Percentiles rank a stretch among this genome's conserved stretches.
Evolutionary conservation across 2,888 invertebrate species (phyloP).

Genomic region (Oxytorus armatus): DNA sequence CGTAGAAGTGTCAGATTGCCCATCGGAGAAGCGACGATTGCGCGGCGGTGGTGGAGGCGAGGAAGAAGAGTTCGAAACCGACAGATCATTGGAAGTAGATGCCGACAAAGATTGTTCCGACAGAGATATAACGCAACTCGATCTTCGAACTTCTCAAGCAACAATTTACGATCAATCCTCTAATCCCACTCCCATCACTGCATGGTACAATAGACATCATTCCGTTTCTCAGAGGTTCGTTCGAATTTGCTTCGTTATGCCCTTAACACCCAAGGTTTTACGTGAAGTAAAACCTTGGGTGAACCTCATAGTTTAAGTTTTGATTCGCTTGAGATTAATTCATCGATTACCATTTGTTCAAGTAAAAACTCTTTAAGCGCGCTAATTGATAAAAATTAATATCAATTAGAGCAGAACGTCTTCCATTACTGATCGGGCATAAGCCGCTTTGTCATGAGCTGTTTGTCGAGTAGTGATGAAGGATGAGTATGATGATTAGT

Average conservation of each 20-base stretch:
- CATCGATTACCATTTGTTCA: no score
- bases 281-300: no score
- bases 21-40: conserved; percentile 68
- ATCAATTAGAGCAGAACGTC: no score
- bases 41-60: conserved; percentile 71
- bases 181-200: conserved; percentile 66
- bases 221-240: conserved; percentile 61
- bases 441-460: no score
- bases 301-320: not conserved
- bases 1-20: conserved; percentile 61
- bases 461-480: no score
- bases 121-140: conserved; percentile 62
- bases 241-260: not conserved
- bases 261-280: not conserved
- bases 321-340: no score
- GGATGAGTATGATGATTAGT: no score
- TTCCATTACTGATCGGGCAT: no score
- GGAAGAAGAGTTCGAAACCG: conserved; percentile 29
- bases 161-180: conserved; percentile 62
- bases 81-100: conserved; percentile 42
- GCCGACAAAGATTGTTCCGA: conserved; percentile 53
- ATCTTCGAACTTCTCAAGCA: conserved; percentile 52
- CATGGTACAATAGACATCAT: conserved; percentile 72
- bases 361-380: no score
- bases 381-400: no score